Evolutionary conservation across 2,797 vertebrate species (phyloP), one percentile per base, ranked within the genome.

Genomic region (Coccyzus lansbergi): DNA sequence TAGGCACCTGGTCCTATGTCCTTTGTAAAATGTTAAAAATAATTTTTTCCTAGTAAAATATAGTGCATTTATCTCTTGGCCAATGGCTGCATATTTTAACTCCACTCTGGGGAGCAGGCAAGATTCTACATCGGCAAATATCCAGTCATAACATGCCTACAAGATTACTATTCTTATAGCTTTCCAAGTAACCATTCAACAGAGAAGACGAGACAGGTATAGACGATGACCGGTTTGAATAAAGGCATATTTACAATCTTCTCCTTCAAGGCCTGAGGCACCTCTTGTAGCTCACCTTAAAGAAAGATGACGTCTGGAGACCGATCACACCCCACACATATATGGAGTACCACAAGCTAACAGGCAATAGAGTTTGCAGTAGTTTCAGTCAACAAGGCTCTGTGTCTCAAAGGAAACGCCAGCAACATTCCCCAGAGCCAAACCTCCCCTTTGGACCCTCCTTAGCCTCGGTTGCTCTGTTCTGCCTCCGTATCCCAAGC

Each of bases 111-210:
- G 7, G 7, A 93, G 77, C 74, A 91, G 77, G 88, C 85, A 90
- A 83, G 93, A 92, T 21, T 44, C 69, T 69, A 86, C 77, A 94
- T 82, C 79, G 9, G 20, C 83, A 91, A 84, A 83, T 12, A 91
- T 60, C 95, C 79, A 94, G 95, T 82, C 25, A 34, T 55, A 92
- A 96, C 96, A 95, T 5, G 96, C 70, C 92, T 80, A 36, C 0
- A 2, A 76, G 87, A 86, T 86, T 55, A 71, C 4, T 89, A 68
- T 34, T 65, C 87, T 80, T 83, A 90, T 14, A 81, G 80, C 59
- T 90, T 78, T 88, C 83, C 78, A 78, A 72, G 11, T 18, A 94
- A 48, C 79, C 58, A 68, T 75, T 74, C 58, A 83, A 19, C n/a
- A 94, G 81, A 59, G 77, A 84, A 52, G 58, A 77, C 56, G 60